Percentiles rank a stretch among this genome's conserved stretches.
phyloP scores from a whole-genome alignment of 2,797 vertebrate genomes.

The Sphenopsis melanotis region DNA sequence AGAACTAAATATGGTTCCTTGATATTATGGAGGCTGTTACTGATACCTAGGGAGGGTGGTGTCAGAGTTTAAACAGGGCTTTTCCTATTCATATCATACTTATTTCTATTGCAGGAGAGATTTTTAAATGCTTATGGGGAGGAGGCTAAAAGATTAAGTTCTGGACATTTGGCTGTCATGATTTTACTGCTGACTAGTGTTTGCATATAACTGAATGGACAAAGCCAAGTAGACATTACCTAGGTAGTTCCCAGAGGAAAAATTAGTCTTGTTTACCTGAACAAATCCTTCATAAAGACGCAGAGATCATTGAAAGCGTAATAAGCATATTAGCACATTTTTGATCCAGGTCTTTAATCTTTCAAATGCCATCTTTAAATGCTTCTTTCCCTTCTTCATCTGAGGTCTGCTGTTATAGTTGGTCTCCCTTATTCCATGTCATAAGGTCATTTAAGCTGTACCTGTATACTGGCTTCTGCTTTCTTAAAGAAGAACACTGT shows the following conservation, averaged over 20 bases:
- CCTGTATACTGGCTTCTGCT: not conserved
- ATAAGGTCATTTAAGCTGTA: not conserved
- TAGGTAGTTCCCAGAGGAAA: slow-evolving; percentile 44
- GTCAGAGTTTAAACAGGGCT: not conserved
- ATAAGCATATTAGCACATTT: not conserved
- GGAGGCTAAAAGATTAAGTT: not conserved
- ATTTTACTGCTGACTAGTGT: slow-evolving; percentile 48
- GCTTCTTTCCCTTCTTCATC: not conserved
- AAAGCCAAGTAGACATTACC: slow-evolving; percentile 45
- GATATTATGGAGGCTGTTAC: not conserved
- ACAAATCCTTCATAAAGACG: not conserved
- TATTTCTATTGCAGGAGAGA: not conserved
- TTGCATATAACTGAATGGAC: slow-evolving; percentile 49
- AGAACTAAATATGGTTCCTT: not conserved
- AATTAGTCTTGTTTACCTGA: slow-evolving; percentile 30
- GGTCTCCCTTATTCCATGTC: not conserved
- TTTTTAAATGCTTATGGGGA: not conserved
- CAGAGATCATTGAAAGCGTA: not conserved
- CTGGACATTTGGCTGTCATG: slow-evolving; percentile 14
- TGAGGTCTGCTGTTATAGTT: not conserved
- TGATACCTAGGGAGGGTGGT: not conserved
- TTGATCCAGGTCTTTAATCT: not conserved
- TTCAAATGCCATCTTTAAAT: not conserved
- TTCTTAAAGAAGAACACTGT: not conserved
- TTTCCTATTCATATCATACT: not conserved